Evolutionary conservation across 2,888 invertebrate species (phyloP), one percentile per base, ranked within the genome.

Genomic region (Caenorhabditis zanzibari): DNA sequence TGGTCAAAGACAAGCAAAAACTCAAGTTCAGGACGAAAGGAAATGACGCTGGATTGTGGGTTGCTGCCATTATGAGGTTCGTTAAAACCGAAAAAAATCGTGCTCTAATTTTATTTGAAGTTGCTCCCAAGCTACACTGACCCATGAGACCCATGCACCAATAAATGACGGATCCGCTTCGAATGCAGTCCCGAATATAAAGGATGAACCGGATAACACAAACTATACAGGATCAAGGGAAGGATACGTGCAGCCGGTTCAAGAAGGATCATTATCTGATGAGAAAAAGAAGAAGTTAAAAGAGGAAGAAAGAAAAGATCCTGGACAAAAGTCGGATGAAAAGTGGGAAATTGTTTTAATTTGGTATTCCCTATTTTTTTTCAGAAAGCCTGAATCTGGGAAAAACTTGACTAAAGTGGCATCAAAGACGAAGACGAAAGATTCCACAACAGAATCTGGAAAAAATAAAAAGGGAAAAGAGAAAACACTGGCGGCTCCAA

Each of bases 31-130:
- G 38, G 28, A n/a, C 52, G 9, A 52, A 9, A 1, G 72, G 72
- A n/a, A 52, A 61, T 7, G 61, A 61, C 0, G 72, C 49, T 1
- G 35, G 38, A 12, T 6, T 28, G 12, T 61, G 49, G 59, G 61
- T 52, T n/a, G 44, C 61, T 9, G 72, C 61, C 6, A 19, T 72
- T 19, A n/a, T 59, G 38, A 58, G 44, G 69, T 71, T 41, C 12
- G 69, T n/a, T n/a, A n/a, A n/a, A n/a, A n/a, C n/a, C n/a, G n/a
- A n/a, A n/a, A n/a, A n/a, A n/a, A n/a, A n/a, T n/a, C n/a, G n/a
- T n/a, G 16, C 1, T 26, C 26, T 26, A 49, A 19, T n/a, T 0
- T 6, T 49, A 44, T 12, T 56, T 72, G 44, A 47, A 72, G 71
- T 32, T 24, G 71, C 2, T 10, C 32, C 26, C 38, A 56, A 41